Evolutionary conservation across 2,888 invertebrate genomes (phyloP), one percentile per base, ranked within the genome.

Genomic region (Cryptophagus acutangulus): DNA sequence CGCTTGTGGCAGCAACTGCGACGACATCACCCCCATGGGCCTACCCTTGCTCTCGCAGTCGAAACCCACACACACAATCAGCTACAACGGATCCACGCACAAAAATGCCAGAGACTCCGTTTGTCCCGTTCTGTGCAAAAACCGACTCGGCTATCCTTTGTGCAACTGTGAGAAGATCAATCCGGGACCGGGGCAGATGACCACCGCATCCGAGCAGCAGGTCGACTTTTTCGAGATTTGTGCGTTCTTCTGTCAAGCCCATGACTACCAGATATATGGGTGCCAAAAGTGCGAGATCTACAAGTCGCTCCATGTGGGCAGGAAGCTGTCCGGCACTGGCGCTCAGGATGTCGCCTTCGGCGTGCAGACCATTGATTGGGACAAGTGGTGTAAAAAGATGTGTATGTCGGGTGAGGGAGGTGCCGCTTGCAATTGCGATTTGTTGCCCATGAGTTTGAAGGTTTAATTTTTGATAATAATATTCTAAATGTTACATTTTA

Each of bases 371-470:
- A 3, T 62, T 36, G 75, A 81, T 38, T 84, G 83, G 83, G 66
- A 74, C 12, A 71, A 74, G 38, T 77, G 83, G 76, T 85, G 85
- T 67, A 71, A 73, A 55, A 63, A 72, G 3, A 76, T 81, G 56
- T 85, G 84, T 64, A 69, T 74, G 24, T 75, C 76, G 56, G 84
- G 82, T 1, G 78, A 82, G 50, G 85, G 85, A 40, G 85, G 85
- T n/a, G 77, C 79, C 16, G 82, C 84, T 46, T 85, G 85, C 72
- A 80, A 82, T 67, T 85, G 85, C 66, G 81, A 84, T 67, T 71
- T 82, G 39, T 71, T 79, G 33, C 84, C 84, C 1, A 77, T 81
- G 57, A 24, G n/a, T 31, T 31, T 31, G 12, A 31, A 31, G n/a
- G 15, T 31, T 26, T 26, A 12, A 26, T 26, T 26, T n/a, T 26